Conservation (phyloP, 30 jellyfish, hydroid and myxozoan species). For the Chironex yamaguchii region DNA sequence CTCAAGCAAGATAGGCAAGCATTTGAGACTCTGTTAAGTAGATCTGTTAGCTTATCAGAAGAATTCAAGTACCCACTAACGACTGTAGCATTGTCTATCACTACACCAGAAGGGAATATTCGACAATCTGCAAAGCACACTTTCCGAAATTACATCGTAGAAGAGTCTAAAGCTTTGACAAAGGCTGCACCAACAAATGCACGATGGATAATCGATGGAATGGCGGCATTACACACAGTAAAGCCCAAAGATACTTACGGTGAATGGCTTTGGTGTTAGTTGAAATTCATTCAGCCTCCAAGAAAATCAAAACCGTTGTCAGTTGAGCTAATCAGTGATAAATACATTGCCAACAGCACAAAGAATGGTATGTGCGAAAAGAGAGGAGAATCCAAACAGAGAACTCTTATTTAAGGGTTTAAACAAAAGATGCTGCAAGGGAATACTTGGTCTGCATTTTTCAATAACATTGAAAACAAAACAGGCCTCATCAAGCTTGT, state of each 20-base stretch:
- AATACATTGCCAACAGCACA: background rate
- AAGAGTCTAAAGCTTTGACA: background rate
- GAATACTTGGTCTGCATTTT: background rate
- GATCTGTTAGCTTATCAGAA: background rate
- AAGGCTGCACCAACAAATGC: background rate
- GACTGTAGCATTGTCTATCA: conserved; percentile 41
- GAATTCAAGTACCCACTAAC: conserved; percentile 49
- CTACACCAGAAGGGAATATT: conserved; percentile 52
- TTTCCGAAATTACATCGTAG: conserved; percentile 25
- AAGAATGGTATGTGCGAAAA: conserved; percentile 15
- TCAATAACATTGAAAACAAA: background rate
- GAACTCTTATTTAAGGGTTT: background rate
- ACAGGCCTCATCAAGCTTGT: conserved; percentile 3
- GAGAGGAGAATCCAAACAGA: conserved; percentile 1
- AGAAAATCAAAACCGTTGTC: conserved; percentile 10
- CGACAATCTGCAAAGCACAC: conserved; percentile 26
- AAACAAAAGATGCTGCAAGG: conserved; percentile 15
- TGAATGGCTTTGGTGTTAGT: background rate
- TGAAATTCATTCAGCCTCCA: conserved; percentile 22
- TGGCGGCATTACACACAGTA: conserved; percentile 51
- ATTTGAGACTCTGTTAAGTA: conserved; percentile 8
- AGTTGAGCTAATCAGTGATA: conserved; percentile 1
- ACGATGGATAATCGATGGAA: conserved; percentile 49
- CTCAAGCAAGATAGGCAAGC: conserved; percentile 60
- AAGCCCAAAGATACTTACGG: conserved; percentile 5